These are phyloP conservation scores for Aphelinus atriplicis DNA, from an alignment of 1,140 invertebrate genomes.

Conservation along the genomic window DNA sequence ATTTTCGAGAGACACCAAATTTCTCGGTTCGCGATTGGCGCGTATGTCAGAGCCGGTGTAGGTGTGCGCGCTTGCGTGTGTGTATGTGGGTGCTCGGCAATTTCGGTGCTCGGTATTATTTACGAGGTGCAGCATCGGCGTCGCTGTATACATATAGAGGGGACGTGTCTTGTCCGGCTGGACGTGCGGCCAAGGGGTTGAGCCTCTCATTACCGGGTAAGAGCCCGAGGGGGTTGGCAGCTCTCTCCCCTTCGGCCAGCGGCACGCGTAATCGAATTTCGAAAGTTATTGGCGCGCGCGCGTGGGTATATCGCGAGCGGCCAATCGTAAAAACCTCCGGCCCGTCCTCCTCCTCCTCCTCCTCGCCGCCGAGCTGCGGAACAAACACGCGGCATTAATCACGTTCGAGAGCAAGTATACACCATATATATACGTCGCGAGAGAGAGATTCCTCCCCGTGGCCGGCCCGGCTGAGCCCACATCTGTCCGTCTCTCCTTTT, in stretches of 20 bases:
- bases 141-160: neutral
- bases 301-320: slow-evolving; percentile 10
- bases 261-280: slow-evolving; percentile 59
- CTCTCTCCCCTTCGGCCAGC: slow-evolving; percentile 13
- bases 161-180: neutral
- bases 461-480: no score
- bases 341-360: neutral
- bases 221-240: slow-evolving; percentile 47
- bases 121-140: slow-evolving; percentile 49
- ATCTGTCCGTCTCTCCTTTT: no score
- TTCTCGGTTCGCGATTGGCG: no score
- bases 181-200: slow-evolving; percentile 41
- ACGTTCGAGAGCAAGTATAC: slow-evolving; percentile 25
- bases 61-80: slow-evolving; percentile 8
- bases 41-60: no score
- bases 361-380: neutral
- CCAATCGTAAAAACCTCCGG: slow-evolving; percentile 12
- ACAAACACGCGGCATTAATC: slow-evolving; percentile 42
- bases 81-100: no score
- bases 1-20: no score
- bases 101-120: slow-evolving; percentile 48
- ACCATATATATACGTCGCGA: no score
- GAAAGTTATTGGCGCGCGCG: slow-evolving; percentile 55
- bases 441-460: no score
- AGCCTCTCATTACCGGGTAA: slow-evolving; percentile 50